These are phyloP conservation scores for Nannobrachium achirus DNA, from an alignment of 2,113 vertebrate genomes.

Conservation along the genomic window DNA sequence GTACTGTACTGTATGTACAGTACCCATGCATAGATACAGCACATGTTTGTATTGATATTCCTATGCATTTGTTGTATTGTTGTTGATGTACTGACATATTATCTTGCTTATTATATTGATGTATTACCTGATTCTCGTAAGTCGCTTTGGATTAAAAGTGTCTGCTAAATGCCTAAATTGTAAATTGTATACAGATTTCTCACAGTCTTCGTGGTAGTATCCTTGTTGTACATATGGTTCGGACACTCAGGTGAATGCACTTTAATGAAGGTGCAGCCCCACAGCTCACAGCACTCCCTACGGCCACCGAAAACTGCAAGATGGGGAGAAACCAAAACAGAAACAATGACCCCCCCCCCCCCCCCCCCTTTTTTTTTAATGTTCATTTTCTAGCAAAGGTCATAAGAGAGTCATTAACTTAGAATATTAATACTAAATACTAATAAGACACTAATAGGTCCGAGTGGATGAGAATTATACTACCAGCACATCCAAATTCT, in stretches of 20 bases:
- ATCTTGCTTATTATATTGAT: no score
- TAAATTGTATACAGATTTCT: no score
- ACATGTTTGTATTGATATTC: no score
- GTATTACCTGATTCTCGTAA: no score
- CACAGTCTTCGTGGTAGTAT: conserved; percentile 36
- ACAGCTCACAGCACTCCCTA: conserved; percentile 30
- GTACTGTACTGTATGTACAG: conserved; percentile 3
- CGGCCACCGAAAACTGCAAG: conserved; percentile 39
- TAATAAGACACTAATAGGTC: not conserved
- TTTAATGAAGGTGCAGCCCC: conserved; percentile 61
- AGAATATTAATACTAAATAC: no score
- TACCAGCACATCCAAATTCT: not conserved
- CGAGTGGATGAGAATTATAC: not conserved
- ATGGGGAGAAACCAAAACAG: conserved; percentile 35
- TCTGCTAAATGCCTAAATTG: no score
- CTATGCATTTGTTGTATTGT: no score
- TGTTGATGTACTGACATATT: no score
- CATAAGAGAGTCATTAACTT: conserved; percentile 49
- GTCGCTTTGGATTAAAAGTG: not conserved
- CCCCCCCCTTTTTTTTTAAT: no score
- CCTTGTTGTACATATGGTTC: conserved; percentile 47
- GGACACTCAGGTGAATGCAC: conserved; percentile 66
- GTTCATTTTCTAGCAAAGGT: conserved; percentile 41
- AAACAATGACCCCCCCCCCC: conserved; percentile 1
- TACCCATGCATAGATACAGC: no score